Evolutionary conservation across 1,140 invertebrate genomes (phyloP).

Genomic region (Aphelinus certus): DNA sequence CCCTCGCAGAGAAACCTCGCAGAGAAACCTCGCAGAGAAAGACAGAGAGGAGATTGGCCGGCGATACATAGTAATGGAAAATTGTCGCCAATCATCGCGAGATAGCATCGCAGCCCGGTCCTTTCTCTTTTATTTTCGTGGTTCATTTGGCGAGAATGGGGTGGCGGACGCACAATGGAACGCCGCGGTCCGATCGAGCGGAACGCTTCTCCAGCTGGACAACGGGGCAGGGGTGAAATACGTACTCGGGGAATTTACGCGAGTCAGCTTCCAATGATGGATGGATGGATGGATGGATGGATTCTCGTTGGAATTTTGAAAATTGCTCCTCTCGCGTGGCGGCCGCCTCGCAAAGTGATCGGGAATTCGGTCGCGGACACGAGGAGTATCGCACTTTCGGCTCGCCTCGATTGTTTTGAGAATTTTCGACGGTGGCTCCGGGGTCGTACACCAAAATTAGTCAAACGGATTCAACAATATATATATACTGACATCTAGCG

Average conservation of each 20-base stretch:
- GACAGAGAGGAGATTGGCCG: slow-evolving; percentile 12
- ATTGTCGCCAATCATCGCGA: slow-evolving; percentile 59
- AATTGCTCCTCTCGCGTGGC: neutral
- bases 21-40: neutral
- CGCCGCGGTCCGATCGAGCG: slow-evolving; percentile 15
- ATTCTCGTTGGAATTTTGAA: neutral
- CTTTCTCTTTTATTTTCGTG: slow-evolving; percentile 48
- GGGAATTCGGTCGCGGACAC: neutral
- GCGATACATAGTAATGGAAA: slow-evolving; percentile 62
- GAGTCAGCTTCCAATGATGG: slow-evolving; percentile 9
- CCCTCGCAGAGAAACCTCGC: neutral
- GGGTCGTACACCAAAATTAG: too few relatives aligned
- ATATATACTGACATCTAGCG: too few relatives aligned
- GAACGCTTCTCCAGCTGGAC: neutral
- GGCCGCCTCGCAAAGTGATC: too few relatives aligned
- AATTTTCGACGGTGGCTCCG: too few relatives aligned
- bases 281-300: slow-evolving; percentile 3
- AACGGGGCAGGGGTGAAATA: neutral
- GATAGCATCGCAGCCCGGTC: slow-evolving; percentile 48
- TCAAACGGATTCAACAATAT: too few relatives aligned
- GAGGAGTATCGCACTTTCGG: neutral
- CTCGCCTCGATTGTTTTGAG: too few relatives aligned
- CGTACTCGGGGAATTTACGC: slow-evolving; percentile 1
- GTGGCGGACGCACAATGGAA: slow-evolving; percentile 2
- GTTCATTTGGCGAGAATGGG: slow-evolving; percentile 51